These are phyloP conservation scores for Muscicapa adusta DNA, from an alignment of 2,113 vertebrate species.

Conservation along the genomic window DNA sequence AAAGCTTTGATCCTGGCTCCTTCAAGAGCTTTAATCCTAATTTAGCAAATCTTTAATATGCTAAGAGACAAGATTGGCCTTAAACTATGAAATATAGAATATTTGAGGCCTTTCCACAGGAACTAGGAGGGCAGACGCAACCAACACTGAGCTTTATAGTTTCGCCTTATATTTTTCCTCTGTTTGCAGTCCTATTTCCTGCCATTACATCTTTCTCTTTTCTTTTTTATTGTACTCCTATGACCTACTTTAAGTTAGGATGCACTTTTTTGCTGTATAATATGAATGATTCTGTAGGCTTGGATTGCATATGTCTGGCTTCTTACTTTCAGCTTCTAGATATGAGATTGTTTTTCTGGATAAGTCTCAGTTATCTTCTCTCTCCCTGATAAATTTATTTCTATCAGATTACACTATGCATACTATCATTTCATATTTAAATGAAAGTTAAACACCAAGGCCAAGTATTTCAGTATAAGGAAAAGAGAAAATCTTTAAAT, in stretches of 20 bases:
- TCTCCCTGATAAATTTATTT: not conserved
- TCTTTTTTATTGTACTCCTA: not conserved
- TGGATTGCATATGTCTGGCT: not conserved
- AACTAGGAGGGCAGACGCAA: not conserved
- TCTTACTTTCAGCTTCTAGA: not conserved
- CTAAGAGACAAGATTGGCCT: constrained; percentile 34
- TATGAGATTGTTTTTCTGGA: not conserved
- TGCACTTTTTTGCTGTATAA: not conserved
- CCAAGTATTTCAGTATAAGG: not conserved
- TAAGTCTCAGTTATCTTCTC: not conserved
- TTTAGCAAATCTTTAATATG: constrained; percentile 48
- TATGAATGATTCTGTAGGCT: not conserved
- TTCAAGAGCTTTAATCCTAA: constrained; percentile 47
- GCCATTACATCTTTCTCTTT: not conserved
- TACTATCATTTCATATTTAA: not conserved
- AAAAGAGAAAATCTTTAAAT: not conserved
- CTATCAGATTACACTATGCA: not conserved
- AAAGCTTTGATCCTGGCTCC: constrained; percentile 54
- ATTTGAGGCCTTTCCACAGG: constrained; percentile 23
- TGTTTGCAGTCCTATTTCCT: not conserved
- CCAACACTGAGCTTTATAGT: not conserved
- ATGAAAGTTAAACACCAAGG: not conserved
- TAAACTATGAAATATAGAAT: constrained; percentile 29
- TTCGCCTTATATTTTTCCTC: not conserved
- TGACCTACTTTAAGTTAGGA: constrained; percentile 13